A percentile compares a stretch with the other conserved stretches of the same genome.
These are phyloP conservation scores for Stegophylla sp. DNA, from an alignment of 2,888 invertebrate genomes.

Conservation along the genomic window DNA sequence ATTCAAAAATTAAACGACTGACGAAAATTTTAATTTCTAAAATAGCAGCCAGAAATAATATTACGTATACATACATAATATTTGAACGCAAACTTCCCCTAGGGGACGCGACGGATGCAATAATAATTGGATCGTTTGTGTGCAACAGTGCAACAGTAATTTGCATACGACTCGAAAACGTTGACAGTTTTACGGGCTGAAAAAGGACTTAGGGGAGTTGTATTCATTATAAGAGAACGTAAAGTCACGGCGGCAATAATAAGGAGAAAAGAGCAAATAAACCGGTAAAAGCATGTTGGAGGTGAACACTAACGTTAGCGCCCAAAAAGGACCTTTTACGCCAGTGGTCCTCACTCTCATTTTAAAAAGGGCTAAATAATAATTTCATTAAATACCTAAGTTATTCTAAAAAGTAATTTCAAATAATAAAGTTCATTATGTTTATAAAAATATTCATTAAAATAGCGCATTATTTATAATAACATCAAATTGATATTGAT, in stretches of 20 bases:
- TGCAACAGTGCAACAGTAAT: constrained; percentile 22
- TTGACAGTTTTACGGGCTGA: constrained; percentile 40
- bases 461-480: too few species aligned
- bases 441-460: too few species aligned
- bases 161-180: constrained; percentile 40
- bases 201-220: constrained; percentile 25
- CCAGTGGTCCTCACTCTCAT: too few species aligned
- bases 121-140: constrained; percentile 42
- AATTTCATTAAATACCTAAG: too few species aligned
- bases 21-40: constrained; percentile 3
- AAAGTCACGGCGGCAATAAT: background rate
- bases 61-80: too few species aligned
- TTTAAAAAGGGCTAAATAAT: too few species aligned
- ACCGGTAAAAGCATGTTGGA: background rate
- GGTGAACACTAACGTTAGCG: too few species aligned
- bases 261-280: constrained; percentile 6
- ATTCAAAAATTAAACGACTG: background rate
- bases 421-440: too few species aligned
- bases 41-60: background rate
- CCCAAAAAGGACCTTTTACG: too few species aligned
- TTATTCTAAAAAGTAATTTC: too few species aligned
- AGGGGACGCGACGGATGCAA: background rate
- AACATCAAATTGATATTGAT: too few species aligned
- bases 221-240: constrained; percentile 18
- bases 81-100: background rate